Base-by-base conservation (phyloP, 2,113 vertebrate species). In the Psittacus erithacus region DNA sequence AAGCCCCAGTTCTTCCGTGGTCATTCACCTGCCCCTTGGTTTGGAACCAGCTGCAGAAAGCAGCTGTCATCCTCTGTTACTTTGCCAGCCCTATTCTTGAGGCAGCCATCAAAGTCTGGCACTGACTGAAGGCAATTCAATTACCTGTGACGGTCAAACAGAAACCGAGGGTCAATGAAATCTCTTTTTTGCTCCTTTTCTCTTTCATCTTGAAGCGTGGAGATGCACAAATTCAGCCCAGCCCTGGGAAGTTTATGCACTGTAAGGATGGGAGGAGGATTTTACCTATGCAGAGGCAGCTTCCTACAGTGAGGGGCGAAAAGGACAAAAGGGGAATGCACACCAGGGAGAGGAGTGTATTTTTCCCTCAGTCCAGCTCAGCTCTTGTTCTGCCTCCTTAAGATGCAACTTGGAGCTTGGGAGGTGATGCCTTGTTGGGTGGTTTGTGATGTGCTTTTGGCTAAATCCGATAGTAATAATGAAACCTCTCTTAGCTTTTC, bases 141-240 rank as follows among this genome's bases (percentile, higher is more conserved):
- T 96, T 96, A 95, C 95, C 86, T 97, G 92, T 97, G 92, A 91
- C 92, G 82, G 80, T 95, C 95, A 97, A 94, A 94, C 83, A 90
- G 28, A 95, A 93, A 53, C 70, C 0, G 1, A 41, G 80, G 53
- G 84, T 86, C 92, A 92, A 81, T 27, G 87, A 90, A 96, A 73
- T 33, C 24, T 77, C 20, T 38, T 35, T 47, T 49, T 69, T 41
- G 22, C 25, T 35, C 15, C 18, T 10, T 2, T 7, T n/a, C 24
- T 17, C 24, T 12, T 91, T 49, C 43, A 11, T 90, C 84, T 44
- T 38, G 64, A 74, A 67, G 16, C 28, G 22, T 38, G 53, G 28
- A 69, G 57, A 50, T 8, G n/a, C 20, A 13, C 5, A 75, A 74
- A 19, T 28, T 15, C 18, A n/a, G 16, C 44, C 16, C 6, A 6